Base-by-base conservation (phyloP, 2,113 vertebrate genomes). In the Atherinomorus stipes region DNA sequence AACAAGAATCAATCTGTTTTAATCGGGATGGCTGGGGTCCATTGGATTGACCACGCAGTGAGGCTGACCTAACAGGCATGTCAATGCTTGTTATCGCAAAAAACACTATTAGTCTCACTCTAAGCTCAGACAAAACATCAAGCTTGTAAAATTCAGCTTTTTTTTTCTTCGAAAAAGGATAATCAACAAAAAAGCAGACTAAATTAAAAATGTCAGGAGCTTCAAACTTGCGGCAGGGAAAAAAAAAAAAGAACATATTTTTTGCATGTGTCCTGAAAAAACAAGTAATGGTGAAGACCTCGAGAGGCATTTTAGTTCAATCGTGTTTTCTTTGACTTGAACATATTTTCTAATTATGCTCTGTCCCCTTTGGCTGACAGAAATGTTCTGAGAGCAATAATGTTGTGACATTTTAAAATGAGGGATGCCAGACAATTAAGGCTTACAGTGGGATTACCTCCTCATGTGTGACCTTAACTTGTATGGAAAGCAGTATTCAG, bases 391-490 rank as follows among this genome's bases (percentile, higher is more conserved):
- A 64, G 76, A 79, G 80, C 75, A 77, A 86, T 84, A 71, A 75
- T 84, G 51, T 84, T 87, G 81, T 86, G 79, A 88, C 86, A 86
- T 88, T 85, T 87, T 78, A 58, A 87, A 78, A 80, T 57, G 71
- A 74, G 53, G 40, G 31, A 74, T 53, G 62, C 50, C 54, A 76
- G 57, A 86, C 77, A 89, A 84, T 87, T 80, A 84, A 73, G 28
- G 73, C 54, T 80, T 78, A 77, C 31, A 47, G 67, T 62, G 15
- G 76, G 51, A 82, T 84, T 71, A 75, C 28, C 37, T 76, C 40
- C 53, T 78, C 52, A 34, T 71, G 64, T 60, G 31, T 80, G 77
- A 85, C 77, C 52, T 54, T 28, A 34, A 81, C 47, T 54, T 78
- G 68, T 54, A 74, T 16, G 16, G 59, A 80, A 76, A 61, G 50